Conservation (phyloP, 2,797 vertebrate genomes). For the Argya squamiceps region DNA sequence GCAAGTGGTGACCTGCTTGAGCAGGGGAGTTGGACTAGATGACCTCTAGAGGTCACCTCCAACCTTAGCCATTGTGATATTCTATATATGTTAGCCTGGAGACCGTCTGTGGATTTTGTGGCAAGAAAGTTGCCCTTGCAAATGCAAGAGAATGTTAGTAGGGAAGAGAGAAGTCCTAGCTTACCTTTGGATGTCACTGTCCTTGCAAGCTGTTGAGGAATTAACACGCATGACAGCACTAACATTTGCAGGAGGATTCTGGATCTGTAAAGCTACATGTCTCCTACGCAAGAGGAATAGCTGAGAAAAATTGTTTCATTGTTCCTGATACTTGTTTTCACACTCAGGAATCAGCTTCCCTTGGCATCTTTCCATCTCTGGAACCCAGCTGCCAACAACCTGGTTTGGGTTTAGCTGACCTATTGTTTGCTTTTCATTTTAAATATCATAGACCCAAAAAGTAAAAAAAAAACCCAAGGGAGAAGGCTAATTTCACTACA, state of each 20-base stretch:
- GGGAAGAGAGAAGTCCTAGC: not conserved
- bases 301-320: constrained; percentile 26
- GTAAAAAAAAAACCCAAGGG: not conserved
- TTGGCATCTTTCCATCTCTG: constrained; percentile 10
- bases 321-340: not conserved
- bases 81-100: not conserved
- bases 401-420: constrained; percentile 22
- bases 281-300: not conserved
- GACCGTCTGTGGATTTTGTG: not conserved
- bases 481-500: not conserved
- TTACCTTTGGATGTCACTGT: not conserved
- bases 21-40: not conserved
- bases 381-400: not conserved
- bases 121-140: not conserved
- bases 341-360: not conserved
- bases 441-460: constrained; percentile 23
- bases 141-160: not conserved
- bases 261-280: not conserved
- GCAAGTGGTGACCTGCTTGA: not conserved
- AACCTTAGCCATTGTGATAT: not conserved
- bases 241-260: not conserved
- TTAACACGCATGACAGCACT: not conserved
- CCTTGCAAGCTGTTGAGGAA: not conserved
- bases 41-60: not conserved
- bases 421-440: not conserved